These are phyloP conservation scores for Polyploca ridens DNA, from an alignment of 2,888 invertebrate genomes.

Conservation along the genomic window DNA sequence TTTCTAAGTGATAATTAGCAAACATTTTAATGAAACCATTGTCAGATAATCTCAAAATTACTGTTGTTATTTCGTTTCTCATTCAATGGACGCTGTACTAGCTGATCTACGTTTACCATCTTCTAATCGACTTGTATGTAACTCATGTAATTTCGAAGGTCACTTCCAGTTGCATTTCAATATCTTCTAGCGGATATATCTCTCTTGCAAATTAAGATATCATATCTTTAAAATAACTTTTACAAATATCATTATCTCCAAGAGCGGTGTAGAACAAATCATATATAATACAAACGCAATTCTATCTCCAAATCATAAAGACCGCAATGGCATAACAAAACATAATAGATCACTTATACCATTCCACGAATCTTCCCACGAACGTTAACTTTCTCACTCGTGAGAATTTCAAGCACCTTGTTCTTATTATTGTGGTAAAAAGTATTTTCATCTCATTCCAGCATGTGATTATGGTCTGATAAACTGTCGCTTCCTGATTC, in stretches of 20 bases:
- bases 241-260: neutral
- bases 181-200: neutral
- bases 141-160: neutral
- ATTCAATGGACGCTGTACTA: neutral
- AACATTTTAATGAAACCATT: conserved; percentile 1
- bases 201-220: neutral
- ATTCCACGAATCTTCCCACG: conserved; percentile 48
- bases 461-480: conserved; percentile 29
- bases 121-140: neutral
- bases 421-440: conserved; percentile 31
- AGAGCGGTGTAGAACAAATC: neutral
- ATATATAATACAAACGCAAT: neutral
- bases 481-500: conserved; percentile 37
- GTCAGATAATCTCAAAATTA: neutral
- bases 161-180: neutral
- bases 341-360: neutral
- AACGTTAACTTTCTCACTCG: conserved; percentile 59
- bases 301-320: neutral
- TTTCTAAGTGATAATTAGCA: neutral
- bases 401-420: conserved; percentile 48
- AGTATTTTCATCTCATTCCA: conserved; percentile 23
- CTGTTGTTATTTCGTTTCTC: neutral
- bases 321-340: neutral
- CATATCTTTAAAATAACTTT: neutral
- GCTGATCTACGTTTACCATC: neutral